Evolutionary conservation across 2,888 invertebrate genomes (phyloP).

Genomic region (Homarus gammarus): DNA sequence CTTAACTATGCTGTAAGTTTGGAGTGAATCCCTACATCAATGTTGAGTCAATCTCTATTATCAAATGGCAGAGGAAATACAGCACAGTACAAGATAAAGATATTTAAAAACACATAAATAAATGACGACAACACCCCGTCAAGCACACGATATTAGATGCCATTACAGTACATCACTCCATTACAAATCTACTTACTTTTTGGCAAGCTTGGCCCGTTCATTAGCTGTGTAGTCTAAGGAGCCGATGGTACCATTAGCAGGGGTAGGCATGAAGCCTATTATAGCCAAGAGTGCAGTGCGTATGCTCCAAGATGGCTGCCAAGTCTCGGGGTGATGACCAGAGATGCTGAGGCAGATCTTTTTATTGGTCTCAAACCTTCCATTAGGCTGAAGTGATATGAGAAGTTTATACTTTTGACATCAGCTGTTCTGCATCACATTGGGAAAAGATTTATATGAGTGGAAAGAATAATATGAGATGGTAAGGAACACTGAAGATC

Average conservation of each 20-base stretch:
- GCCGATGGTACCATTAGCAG: slow-evolving; percentile 93
- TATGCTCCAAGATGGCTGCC: slow-evolving; percentile 98
- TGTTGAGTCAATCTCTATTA: no score
- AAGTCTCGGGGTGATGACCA: slow-evolving; percentile 97
- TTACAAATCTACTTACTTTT: slow-evolving; percentile 43
- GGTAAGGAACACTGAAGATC: no score
- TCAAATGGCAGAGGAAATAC: no score
- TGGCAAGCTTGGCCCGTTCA: slow-evolving; percentile 88
- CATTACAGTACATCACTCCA: background rate
- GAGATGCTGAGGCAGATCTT: slow-evolving; percentile 97
- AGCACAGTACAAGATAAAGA: no score
- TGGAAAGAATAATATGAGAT: no score
- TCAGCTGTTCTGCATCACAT: no score
- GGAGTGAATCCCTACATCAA: no score
- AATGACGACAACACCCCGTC: no score
- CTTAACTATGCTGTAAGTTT: no score
- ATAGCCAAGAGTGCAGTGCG: slow-evolving; percentile 93
- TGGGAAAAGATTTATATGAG: no score
- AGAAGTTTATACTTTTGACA: no score
- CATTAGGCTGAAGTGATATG: slow-evolving; percentile 89
- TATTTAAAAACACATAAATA: background rate
- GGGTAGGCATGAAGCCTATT: slow-evolving; percentile 96
- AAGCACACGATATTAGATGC: background rate
- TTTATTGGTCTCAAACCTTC: slow-evolving; percentile 94
- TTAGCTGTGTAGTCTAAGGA: slow-evolving; percentile 92